Evolutionary conservation across 1,140 invertebrate species (phyloP), one percentile per base, ranked within the genome.

Genomic region (Halyomorpha halys): DNA sequence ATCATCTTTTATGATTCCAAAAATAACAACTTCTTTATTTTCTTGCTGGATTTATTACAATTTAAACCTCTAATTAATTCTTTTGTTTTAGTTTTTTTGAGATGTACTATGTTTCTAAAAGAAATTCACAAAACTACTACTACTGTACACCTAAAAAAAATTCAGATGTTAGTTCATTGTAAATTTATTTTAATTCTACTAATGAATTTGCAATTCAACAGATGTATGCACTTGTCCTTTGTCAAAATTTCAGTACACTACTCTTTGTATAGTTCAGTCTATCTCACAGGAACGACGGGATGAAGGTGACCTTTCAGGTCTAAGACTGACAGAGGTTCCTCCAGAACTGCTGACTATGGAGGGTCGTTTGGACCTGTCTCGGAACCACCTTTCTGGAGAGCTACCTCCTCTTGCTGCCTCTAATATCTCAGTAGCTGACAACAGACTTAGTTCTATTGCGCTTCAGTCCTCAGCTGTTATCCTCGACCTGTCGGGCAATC

Each of bases 401-500:
- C 59, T 34, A 21, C 63, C 39, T 44, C 34, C 18, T 45, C 47
- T 56, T 16, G 18, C 14, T 21, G 53, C 53, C 18, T 21, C 23
- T 4, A 25, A 60, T 3, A 30, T 67, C 27, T 47, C 44, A 21
- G 62, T 71, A 18, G 47, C 66, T 11, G 67, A 62, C 25, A 72
- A 70, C 59, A 51, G 47, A 3, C 68, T 71, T 51, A 63, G 66
- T 16, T 49, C 51, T 4, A 19, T 70, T 8, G 68, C 71, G 0
- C 3, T 49, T 3, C 54, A 44, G 3, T 34, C 70, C 0, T 47
- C 68, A 15, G 16, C 60, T 53, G 73, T 86, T 25, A 73, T 78
- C 47, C 77, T 88, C 54, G 83, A 88, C 73, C 73, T 88, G n/a
- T 83, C 84, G 39, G 81, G 85, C 71, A 88, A 88, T 70, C 78